These are phyloP conservation scores for Forficula auricularia DNA, from an alignment of 1,140 invertebrate species.

Conservation along the genomic window DNA sequence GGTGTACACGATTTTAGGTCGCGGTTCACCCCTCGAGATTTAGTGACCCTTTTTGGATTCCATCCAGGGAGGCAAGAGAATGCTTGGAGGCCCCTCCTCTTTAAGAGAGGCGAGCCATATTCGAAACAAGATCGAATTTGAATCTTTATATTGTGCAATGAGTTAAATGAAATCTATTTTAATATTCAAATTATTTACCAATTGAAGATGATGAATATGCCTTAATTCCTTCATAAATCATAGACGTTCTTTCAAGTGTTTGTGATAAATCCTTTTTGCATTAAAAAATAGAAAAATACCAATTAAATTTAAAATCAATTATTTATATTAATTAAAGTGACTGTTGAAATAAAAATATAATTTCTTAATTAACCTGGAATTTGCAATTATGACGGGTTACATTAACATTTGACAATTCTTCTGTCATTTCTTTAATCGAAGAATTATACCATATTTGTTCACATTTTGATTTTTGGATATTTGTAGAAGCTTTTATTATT, in stretches of 20 bases:
- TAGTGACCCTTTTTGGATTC: too few species aligned
- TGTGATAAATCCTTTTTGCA: slow-evolving; percentile 17
- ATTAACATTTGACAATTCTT: slow-evolving; percentile 18
- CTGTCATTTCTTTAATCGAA: slow-evolving; percentile 31
- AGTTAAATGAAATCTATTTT: neutral
- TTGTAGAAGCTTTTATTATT: slow-evolving; percentile 35
- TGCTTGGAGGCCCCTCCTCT: too few species aligned
- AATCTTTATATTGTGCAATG: too few species aligned
- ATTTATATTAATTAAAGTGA: slow-evolving; percentile 1
- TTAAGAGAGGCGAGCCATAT: too few species aligned
- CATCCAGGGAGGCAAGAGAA: too few species aligned
- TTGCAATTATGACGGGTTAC: slow-evolving; percentile 12
- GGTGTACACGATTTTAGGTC: too few species aligned
- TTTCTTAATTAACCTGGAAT: slow-evolving; percentile 11
- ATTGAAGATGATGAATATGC: slow-evolving; percentile 16
- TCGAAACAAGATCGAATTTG: too few species aligned
- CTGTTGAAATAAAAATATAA: slow-evolving; percentile 16
- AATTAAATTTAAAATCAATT: slow-evolving; percentile 8
- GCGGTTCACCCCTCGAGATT: too few species aligned
- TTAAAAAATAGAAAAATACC: too few species aligned
- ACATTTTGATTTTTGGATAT: slow-evolving; percentile 34
- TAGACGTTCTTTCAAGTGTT: slow-evolving; percentile 20
- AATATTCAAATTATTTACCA: slow-evolving; percentile 11
- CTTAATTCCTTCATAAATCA: slow-evolving; percentile 23
- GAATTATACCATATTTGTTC: slow-evolving; percentile 42